These are phyloP conservation scores for Nothura maculosa DNA, from an alignment of 2,797 vertebrate species.

Conservation along the genomic window DNA sequence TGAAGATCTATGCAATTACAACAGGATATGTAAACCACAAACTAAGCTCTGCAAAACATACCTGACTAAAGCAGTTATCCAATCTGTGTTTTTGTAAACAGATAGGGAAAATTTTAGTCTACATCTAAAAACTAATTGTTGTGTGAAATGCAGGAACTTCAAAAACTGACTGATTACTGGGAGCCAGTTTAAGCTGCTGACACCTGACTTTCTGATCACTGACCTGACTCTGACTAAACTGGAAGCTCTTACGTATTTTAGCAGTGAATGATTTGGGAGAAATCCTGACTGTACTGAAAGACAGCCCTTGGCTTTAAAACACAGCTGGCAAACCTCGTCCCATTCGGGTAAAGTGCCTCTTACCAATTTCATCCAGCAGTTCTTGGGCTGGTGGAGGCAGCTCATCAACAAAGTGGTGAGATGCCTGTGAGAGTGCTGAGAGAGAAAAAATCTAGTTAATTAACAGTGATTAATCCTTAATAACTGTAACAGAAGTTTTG, in stretches of 20 bases:
- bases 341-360: constrained; percentile 55
- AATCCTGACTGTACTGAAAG: neutral
- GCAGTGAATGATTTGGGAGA: neutral
- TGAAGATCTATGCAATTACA: neutral
- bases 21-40: neutral
- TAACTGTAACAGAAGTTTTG: constrained; percentile 10
- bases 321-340: neutral
- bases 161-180: neutral
- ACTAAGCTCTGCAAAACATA: neutral
- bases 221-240: neutral
- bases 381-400: constrained; percentile 78
- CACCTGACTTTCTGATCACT: neutral
- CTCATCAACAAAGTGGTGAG: constrained; percentile 51
- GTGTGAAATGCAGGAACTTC: neutral
- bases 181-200: neutral
- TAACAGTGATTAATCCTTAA: constrained; percentile 63
- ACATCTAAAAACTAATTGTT: neutral
- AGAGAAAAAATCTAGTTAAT: neutral
- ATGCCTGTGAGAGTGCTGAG: constrained; percentile 39
- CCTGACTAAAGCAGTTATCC: neutral
- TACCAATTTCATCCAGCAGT: constrained; percentile 80
- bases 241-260: constrained; percentile 23
- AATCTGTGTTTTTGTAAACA: neutral
- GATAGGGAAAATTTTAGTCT: neutral
- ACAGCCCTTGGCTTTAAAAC: neutral